Evolutionary conservation across 1,140 invertebrate species (phyloP).

Genomic region (Lordiphosa collinella): DNA sequence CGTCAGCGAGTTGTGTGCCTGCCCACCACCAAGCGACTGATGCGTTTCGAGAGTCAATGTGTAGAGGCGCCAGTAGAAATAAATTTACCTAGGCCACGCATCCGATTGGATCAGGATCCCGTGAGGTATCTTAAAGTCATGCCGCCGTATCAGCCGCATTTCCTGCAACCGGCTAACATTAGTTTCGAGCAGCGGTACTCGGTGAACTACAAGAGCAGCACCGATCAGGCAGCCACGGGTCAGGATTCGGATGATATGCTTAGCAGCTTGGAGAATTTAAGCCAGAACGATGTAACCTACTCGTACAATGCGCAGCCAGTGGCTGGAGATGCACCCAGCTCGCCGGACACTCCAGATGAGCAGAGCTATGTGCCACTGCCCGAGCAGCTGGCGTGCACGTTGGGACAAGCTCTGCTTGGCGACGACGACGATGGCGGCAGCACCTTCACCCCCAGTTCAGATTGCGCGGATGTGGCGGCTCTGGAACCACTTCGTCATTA

Average conservation of each 20-base stretch:
- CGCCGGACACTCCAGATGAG: constrained; percentile 66
- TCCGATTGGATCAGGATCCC: constrained; percentile 63
- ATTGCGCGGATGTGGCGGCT: constrained; percentile 24
- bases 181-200: constrained; percentile 59
- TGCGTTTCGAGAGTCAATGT: constrained; percentile 75
- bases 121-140: constrained; percentile 76
- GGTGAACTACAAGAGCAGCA: constrained; percentile 68
- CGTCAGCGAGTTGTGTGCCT: constrained; percentile 70
- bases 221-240: constrained; percentile 57
- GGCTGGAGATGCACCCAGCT: constrained; percentile 43
- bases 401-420: constrained; percentile 18
- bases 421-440: constrained; percentile 40
- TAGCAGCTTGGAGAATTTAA: constrained; percentile 74
- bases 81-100: constrained; percentile 70
- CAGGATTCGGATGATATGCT: constrained; percentile 75
- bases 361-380: constrained; percentile 68
- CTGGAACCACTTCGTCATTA: constrained; percentile 67
- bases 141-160: constrained; percentile 68
- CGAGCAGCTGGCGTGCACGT: constrained; percentile 16
- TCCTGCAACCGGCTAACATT: constrained; percentile 65
- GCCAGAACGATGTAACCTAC: constrained; percentile 64
- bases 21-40: constrained; percentile 71
- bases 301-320: constrained; percentile 47
- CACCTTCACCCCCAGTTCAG: constrained; percentile 46
- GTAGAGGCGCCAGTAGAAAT: constrained; percentile 73